phyloP scores from a whole-genome alignment of 1,140 invertebrate genomes.

The Aporrectodea caliginosa region DNA sequence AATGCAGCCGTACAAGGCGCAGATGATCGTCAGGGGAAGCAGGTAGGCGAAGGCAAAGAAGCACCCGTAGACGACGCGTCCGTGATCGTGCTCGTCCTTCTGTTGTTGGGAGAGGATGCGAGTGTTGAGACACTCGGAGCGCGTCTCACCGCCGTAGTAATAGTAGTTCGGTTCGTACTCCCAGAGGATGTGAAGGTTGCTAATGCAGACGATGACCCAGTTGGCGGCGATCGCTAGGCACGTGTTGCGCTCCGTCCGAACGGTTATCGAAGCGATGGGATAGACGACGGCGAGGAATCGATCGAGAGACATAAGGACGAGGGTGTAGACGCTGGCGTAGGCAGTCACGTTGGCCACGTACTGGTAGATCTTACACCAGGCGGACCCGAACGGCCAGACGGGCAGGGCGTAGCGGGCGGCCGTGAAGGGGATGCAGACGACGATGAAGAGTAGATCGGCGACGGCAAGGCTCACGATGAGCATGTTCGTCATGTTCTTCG shows the following conservation, averaged over 20 bases:
- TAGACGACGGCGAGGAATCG: slow-evolving; percentile 89
- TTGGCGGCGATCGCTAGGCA: slow-evolving; percentile 68
- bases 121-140: neutral
- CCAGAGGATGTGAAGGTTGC: neutral
- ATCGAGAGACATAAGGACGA: slow-evolving; percentile 92
- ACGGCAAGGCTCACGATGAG: slow-evolving; percentile 78
- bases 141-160: neutral
- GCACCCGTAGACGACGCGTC: slow-evolving; percentile 49
- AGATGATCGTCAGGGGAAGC: slow-evolving; percentile 66
- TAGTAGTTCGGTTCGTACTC: neutral
- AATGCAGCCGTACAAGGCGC: slow-evolving; percentile 85
- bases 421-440: slow-evolving; percentile 81
- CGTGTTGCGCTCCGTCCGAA: slow-evolving; percentile 79
- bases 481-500: slow-evolving; percentile 84
- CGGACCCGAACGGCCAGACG: slow-evolving; percentile 80
- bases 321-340: slow-evolving; percentile 86
- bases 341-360: slow-evolving; percentile 73
- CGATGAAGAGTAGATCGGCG: slow-evolving; percentile 87
- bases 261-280: slow-evolving; percentile 83
- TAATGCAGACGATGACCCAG: slow-evolving; percentile 61
- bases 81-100: slow-evolving; percentile 38
- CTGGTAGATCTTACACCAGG: slow-evolving; percentile 85
- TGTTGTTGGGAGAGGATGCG: neutral
- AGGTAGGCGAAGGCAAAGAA: slow-evolving; percentile 57
- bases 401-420: slow-evolving; percentile 53